Base-by-base conservation (phyloP, 2,888 invertebrate species). In the Strigamia transsilvanica region DNA sequence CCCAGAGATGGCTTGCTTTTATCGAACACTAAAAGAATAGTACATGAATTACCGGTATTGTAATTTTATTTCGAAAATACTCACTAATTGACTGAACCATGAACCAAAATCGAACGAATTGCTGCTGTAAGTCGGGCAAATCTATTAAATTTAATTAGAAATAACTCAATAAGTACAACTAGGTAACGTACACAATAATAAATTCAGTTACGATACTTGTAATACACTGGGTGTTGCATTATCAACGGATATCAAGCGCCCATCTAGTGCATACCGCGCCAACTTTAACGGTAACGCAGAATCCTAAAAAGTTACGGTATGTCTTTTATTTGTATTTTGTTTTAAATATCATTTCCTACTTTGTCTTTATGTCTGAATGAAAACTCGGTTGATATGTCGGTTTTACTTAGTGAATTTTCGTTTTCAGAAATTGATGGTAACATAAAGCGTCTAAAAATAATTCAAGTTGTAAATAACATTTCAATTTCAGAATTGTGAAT, bases 41-140 rank as follows among this genome's bases (percentile, higher is more conserved):
- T 46, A 3, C 3, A 46, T 15, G 46, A 13, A 46, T 46, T 15
- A 13, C 12, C 12, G 0, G 1, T 10, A 42, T 42, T 42, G 42
- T 2, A 21, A 15, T n/a, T 9, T 5, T 18, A 73, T 32, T 13
- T 73, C 15, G 5, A 15, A 73, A n/a, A 23, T n/a, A 51, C 80
- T 80, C 46, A 80, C 80, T 51, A 3, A 23, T 51, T 46, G 23
- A 15, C 12, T 27, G 32, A 10, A 80, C 80, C 80, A 80, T 3
- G 46, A 41, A 80, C 80, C 80, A 51, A 80, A 80, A 13, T 15
- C 10, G 27, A 80, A 80, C 7, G 80, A 51, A 10, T 38, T 12
- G 18, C 15, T 41, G 41, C 18, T 10, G 5, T 34, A 18, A 79
- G n/a, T 3, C 4, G 38, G 41, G 15, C 79, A 79, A 41, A 79